Base-by-base conservation (phyloP, 1,140 invertebrate species). In the Sycophila sp. region DNA sequence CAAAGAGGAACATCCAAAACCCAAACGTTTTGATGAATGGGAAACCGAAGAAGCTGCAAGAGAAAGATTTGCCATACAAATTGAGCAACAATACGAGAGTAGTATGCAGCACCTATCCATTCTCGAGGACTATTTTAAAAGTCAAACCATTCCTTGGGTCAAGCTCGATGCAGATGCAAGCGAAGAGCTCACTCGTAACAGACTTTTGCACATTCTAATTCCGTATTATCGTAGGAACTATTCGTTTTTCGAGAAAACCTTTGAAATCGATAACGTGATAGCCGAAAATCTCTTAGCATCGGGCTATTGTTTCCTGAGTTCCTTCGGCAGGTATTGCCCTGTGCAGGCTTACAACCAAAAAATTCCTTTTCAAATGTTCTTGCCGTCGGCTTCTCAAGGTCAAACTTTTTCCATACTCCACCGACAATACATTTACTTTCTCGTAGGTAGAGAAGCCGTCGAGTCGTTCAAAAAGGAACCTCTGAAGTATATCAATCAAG, bases 221-320 rank as follows among this genome's bases (percentile, higher is more conserved):
- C 73, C 80, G 22, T 70, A 87, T 42, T 81, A 84, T 71, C 82
- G 81, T 69, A 82, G 87, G 72, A 83, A 80, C 67, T 47, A 79
- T 49, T 89, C 88, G 2, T 80, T 85, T 65, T 84, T 91, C 22
- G 89, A 90, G 78, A 83, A 86, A 79, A 86, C 85, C 11, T 86
- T 86, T 72, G 78, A 85, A n/a, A 70, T 90, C 7, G 84, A 82
- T 70, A 55, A 78, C 47, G 86, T 88, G 66, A 82, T 85, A 15
- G 89, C 89, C 3, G 88, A 90, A 73, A 80, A 78, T 64, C 78
- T 90, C 24, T 73, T 90, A 42, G 70, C 77, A 2, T 77, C 80
- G 62, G 89, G 89, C 7, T 90, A 88, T 77, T 88, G 80, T 73
- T 87, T 90, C 65, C 71, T 88, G 4, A 90, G 90, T 75, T 86